phyloP scores from a whole-genome alignment of 2,113 vertebrate species.

The Acrocephalus kingi region DNA sequence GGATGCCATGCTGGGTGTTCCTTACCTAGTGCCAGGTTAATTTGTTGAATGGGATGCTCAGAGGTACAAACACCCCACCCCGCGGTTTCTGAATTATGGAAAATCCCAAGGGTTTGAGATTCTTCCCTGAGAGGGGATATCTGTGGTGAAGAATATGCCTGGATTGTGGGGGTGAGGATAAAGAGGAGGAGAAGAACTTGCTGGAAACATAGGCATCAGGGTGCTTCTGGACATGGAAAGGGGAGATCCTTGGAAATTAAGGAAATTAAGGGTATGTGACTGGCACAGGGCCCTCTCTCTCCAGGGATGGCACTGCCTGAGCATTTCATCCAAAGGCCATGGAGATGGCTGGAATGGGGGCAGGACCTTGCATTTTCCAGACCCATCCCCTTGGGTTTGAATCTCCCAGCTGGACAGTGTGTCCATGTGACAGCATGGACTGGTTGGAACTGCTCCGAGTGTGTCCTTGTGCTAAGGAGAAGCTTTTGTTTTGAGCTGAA shows the following conservation, averaged over 20 bases:
- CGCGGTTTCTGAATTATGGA: background rate
- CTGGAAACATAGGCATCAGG: background rate
- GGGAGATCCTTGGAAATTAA: background rate
- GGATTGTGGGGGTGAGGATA: background rate
- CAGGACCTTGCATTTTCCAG: background rate
- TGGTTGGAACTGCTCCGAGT: background rate
- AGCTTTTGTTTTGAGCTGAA: background rate
- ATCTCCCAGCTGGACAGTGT: background rate
- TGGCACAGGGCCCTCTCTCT: fast-evolving
- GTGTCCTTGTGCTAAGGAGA: background rate
- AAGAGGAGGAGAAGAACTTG: background rate
- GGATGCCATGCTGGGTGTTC: background rate
- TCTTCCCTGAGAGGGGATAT: background rate
- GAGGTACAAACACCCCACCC: background rate
- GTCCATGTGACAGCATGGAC: background rate
- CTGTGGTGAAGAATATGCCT: background rate
- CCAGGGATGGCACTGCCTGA: background rate
- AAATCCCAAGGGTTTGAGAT: background rate
- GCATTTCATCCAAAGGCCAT: background rate
- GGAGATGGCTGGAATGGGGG: background rate
- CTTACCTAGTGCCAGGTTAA: background rate
- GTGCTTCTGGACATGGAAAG: background rate
- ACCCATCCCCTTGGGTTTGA: background rate
- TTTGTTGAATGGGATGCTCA: background rate
- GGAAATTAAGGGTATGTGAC: background rate